A percentile compares a stretch with the other conserved stretches of the same genome.
Evolutionary conservation across 1,140 invertebrate species (phyloP).

Genomic region (Dendroctonus valens): DNA sequence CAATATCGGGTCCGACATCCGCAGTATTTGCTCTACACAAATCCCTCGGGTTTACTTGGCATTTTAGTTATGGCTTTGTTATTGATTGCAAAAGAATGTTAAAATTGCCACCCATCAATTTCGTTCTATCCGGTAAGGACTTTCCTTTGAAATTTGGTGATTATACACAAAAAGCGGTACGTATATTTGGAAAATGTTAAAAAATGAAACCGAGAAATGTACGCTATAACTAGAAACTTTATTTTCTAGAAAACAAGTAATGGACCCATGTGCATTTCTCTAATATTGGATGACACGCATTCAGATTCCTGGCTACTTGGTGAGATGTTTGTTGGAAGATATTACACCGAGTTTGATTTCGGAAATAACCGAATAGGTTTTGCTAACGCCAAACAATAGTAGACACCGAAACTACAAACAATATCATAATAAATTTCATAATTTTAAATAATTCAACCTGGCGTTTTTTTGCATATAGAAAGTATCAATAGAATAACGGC

Average conservation of each 20-base stretch:
- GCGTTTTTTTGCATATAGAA: too few species aligned
- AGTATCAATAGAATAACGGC: too few species aligned
- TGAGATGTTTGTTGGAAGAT: constrained; percentile 95
- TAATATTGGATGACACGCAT: constrained; percentile 96
- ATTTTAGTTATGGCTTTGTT: constrained; percentile 78
- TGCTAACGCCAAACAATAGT: constrained; percentile 55
- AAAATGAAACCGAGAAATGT: background rate
- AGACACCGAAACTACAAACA: too few species aligned
- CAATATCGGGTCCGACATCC: constrained; percentile 88
- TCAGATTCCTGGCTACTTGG: constrained; percentile 94
- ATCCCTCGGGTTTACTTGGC: constrained; percentile 80
- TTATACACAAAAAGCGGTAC: constrained; percentile 73
- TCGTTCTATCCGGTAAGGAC: constrained; percentile 72
- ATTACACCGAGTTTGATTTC: constrained; percentile 95
- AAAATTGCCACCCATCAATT: constrained; percentile 76
- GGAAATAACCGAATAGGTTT: constrained; percentile 91
- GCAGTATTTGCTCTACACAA: constrained; percentile 82
- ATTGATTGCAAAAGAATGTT: constrained; percentile 76
- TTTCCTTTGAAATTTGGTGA: constrained; percentile 83
- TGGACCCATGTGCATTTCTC: constrained; percentile 88
- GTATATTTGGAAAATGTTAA: background rate
- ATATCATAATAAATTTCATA: too few species aligned
- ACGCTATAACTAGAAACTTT: too few species aligned
- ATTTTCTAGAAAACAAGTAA: constrained; percentile 64
- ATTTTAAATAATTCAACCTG: too few species aligned